Percentiles rank a stretch among this genome's conserved stretches.
Evolutionary conservation across 2,888 invertebrate species (phyloP).

Genomic region (Athripsodes cinereus): DNA sequence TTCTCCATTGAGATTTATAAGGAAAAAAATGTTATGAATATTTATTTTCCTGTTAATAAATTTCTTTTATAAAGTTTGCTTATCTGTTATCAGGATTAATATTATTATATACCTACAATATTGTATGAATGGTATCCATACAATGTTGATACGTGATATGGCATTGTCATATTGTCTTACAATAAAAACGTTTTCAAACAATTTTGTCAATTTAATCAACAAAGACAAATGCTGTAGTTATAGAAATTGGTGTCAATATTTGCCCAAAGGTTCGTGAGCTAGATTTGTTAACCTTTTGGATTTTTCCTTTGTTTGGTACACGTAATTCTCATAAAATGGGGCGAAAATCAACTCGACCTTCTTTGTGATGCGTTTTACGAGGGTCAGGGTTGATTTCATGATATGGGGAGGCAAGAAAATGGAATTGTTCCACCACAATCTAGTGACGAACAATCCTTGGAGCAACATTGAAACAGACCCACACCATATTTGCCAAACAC

Average conservation of each 20-base stretch:
- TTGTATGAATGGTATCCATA: no score
- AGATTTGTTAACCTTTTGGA: slow-evolving; percentile 6
- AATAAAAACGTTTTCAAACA: slow-evolving; percentile 4
- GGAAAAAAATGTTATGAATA: no score
- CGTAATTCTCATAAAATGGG: slow-evolving; percentile 13
- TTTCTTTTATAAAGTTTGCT: no score
- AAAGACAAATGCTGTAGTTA: slow-evolving; percentile 3
- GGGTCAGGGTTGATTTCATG: slow-evolving; percentile 17
- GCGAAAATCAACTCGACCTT: slow-evolving; percentile 16
- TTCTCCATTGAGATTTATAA: no score
- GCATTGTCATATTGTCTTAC: not conserved
- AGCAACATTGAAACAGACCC: no score
- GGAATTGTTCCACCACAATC: slow-evolving; percentile 6
- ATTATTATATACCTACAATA: no score
- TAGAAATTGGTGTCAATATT: slow-evolving; percentile 4
- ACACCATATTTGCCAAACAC: no score
- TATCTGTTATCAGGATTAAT: no score
- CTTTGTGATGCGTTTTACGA: slow-evolving; percentile 14
- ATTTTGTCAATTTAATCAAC: slow-evolving; percentile 5
- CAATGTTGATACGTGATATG: no score
- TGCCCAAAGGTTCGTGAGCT: not conserved
- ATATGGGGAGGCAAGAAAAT: not conserved
- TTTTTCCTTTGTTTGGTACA: slow-evolving; percentile 12
- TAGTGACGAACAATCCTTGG: not conserved
- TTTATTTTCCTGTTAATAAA: no score